Evolutionary conservation across 2,113 vertebrate species (phyloP).

Genomic region (Candoia aspera): DNA sequence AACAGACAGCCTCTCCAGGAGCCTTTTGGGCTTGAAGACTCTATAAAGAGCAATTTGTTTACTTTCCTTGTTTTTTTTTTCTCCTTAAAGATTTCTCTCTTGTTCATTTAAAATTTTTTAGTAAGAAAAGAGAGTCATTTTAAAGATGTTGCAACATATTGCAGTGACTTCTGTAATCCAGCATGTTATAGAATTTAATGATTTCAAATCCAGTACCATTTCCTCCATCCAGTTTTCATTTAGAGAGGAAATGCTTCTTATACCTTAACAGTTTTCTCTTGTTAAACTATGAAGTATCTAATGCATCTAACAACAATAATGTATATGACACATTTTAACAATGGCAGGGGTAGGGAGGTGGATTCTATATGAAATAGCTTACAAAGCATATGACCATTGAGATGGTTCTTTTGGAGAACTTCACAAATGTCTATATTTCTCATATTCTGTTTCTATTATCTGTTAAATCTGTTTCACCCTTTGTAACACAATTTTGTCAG

Average conservation of each 20-base stretch:
- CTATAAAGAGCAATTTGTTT: not conserved
- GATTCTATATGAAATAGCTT: not conserved
- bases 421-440: not conserved
- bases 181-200: not conserved
- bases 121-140: not conserved
- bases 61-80: not conserved
- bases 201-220: not conserved
- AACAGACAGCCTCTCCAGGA: not conserved
- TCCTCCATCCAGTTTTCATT: not conserved
- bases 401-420: not conserved
- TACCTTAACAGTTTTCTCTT: not conserved
- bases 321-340: not conserved
- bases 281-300: not conserved
- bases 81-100: not conserved
- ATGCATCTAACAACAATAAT: not conserved
- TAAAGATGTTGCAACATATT: not conserved
- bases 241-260: not conserved
- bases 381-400: not conserved
- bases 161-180: not conserved
- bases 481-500: not conserved
- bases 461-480: not conserved
- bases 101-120: not conserved
- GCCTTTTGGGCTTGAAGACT: not conserved
- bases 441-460: conserved; percentile 38
- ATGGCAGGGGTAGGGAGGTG: not conserved